Base-by-base conservation (phyloP, 2,113 vertebrate species). In the Trichomycterus rosablanca region DNA sequence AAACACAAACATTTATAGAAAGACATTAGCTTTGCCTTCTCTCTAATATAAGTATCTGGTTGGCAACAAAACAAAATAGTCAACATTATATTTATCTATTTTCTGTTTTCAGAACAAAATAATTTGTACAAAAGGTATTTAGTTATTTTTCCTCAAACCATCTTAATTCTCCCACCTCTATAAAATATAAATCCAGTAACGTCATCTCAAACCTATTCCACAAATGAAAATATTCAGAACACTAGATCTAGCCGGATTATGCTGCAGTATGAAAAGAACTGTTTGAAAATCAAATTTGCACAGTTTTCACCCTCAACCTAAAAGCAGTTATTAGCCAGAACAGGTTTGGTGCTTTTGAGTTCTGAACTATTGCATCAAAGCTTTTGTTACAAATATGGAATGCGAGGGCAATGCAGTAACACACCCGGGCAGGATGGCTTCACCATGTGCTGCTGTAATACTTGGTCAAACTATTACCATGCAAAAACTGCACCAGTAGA, bases 131-230 rank as follows among this genome's bases (percentile, higher is more conserved):
- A 9, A 30, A 45, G n/a, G 59, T 40, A 18, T 23, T 61, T 50
- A 39, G 64, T 66, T 63, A 56, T 54, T 46, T 67, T 54, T n/a
- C n/a, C n/a, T n/a, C n/a, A n/a, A n/a, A n/a, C n/a, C n/a, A 48
- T 54, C 56, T 34, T 49, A 6, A 61, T 63, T 58, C 48, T 49
- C 40, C 63, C 34, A 66, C 50, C 18, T 58, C 45, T 55, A 15
- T 58, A 59, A 78, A 56, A 76, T 40, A 63, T 55, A 55, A 26
- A 66, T 66, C 70, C 44, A 71, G 37, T 53, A 64, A 35, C 30
- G 48, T 48, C 53, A 12, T 44, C 45, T 59, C 19, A 62, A 64
- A 62, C 24, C 45, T 44, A 72, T 35, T 15, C 56, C 14, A 49
- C 23, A 49, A 35, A 50, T 60, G 23, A 23, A 35, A 30, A 30